phyloP scores from a whole-genome alignment of 2,888 invertebrate genomes.

The Tuta absoluta region DNA sequence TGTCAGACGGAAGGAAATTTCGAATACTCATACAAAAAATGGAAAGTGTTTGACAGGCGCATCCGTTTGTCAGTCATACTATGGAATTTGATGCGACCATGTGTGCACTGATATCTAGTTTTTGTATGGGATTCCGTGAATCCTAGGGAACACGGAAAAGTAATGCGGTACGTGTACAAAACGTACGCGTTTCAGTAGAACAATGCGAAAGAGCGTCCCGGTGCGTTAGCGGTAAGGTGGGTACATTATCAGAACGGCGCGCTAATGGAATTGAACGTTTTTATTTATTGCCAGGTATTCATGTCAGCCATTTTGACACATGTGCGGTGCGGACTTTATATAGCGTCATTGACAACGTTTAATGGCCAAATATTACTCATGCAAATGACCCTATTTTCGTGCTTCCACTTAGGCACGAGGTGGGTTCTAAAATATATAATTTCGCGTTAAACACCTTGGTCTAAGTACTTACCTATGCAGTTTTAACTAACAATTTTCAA shows the following conservation, averaged over 20 bases:
- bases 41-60: too few relatives aligned
- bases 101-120: too few relatives aligned
- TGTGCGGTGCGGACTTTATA: slow-evolving; percentile 27
- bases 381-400: slow-evolving; percentile 16
- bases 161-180: too few relatives aligned
- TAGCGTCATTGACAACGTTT: slow-evolving; percentile 45
- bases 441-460: slow-evolving; percentile 32
- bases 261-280: slow-evolving; percentile 64
- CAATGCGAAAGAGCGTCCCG: too few relatives aligned
- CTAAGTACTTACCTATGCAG: too few relatives aligned
- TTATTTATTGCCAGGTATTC: slow-evolving; percentile 63
- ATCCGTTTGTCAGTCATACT: too few relatives aligned
- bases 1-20: too few relatives aligned
- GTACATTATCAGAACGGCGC: slow-evolving; percentile 63
- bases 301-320: slow-evolving; percentile 47
- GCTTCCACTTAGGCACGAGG: slow-evolving; percentile 12
- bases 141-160: too few relatives aligned
- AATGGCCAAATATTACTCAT: slow-evolving; percentile 52
- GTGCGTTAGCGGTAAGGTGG: slow-evolving; percentile 50
- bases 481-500: slow-evolving; percentile 8
- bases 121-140: too few relatives aligned
- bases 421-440: slow-evolving; percentile 18
- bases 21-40: too few relatives aligned
- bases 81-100: too few relatives aligned
- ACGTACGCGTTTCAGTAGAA: too few relatives aligned